A percentile compares a stretch with the other conserved stretches of the same genome.
These are phyloP conservation scores for Pediacus dermestoides DNA, from an alignment of 2,888 invertebrate species.

Conservation along the genomic window DNA sequence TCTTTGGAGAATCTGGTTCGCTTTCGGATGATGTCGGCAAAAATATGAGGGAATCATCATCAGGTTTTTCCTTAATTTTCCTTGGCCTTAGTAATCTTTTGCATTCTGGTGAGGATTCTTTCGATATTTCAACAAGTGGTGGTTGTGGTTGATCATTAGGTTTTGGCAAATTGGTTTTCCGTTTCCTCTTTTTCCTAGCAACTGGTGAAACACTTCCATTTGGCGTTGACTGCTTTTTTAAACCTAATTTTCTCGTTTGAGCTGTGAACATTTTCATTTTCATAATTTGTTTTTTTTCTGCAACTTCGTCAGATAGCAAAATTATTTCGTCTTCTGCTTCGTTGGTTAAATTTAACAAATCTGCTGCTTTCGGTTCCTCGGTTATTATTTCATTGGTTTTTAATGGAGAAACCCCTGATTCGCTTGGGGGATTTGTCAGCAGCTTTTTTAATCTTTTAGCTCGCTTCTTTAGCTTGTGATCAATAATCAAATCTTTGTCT, in stretches of 20 bases:
- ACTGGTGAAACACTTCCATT: constrained; percentile 6
- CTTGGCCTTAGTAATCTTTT: no score
- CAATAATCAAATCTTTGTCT: constrained; percentile 56
- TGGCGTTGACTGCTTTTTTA: no score
- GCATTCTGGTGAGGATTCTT: no score
- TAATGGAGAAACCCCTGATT: no score
- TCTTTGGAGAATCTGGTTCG: constrained; percentile 17
- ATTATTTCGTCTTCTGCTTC: constrained; percentile 10
- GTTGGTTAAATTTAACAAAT: no score
- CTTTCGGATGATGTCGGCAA: constrained; percentile 23
- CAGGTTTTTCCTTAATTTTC: constrained; percentile 12
- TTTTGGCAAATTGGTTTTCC: constrained; percentile 12
- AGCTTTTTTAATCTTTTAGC: constrained; percentile 57
- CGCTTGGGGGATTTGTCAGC: no score
- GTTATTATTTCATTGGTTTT: no score
- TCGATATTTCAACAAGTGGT: no score
- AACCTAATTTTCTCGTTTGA: no score
- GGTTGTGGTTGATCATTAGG: no score
- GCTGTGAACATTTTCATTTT: constrained; percentile 24
- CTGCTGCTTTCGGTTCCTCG: no score
- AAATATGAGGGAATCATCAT: constrained; percentile 6
- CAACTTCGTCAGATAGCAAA: constrained; percentile 6
- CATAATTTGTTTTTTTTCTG: constrained; percentile 10
- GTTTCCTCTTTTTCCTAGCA: constrained; percentile 10
- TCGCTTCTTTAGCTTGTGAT: constrained; percentile 58